Base-by-base conservation (phyloP, 35 echinoderm and acorn worm species). In the Anneissia japonica region DNA sequence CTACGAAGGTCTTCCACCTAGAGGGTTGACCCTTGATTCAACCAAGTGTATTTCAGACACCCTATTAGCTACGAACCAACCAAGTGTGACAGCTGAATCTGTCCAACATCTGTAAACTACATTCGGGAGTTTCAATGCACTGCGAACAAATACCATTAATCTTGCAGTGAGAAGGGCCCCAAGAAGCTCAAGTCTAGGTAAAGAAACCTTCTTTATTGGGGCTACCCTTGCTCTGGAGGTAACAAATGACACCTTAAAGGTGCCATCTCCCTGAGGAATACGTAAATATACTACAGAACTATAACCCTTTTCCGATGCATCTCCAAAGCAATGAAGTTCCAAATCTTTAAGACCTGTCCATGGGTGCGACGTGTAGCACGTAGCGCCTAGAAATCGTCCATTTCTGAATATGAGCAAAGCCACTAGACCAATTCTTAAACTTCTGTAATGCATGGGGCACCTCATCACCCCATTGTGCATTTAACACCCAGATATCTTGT, bases 271-370 rank as follows among this genome's bases (percentile, higher is more conserved):
- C 14, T 6, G 31, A 75, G 56, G 13, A 26, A 0, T 17, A 34
- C 85, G 77, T 0, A 79, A 21, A 87, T 87, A 87, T 34, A 79
- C 85, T 72, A 87, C 85, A 13, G 38, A 30, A 7, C n/a, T 74
- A 39, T 87, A 87, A 41, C 12, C 73, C 3, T 87, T 46, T 35
- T 87, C 39, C 21, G 74, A 87, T n/a, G 85, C 85, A 78, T 87
- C 85, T 46, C 34, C 85, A 41, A 87, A 87, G 23, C 38, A 35
- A 87, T 78, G 35, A 38, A 87, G 4, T 43, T 43, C 40, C 14
- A 43, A 43, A 43, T 14, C 40, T 43, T 43, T 14, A 43, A 43
- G 4, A 43, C 14, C 4, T 43, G 40, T 43, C 40, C 40, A 43
- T 43, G 40, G 40, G 40, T 14, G 4, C 14, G 40, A 43, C 40